Conservation (phyloP, 2,113 vertebrate species). For the Zosterops lateralis region DNA sequence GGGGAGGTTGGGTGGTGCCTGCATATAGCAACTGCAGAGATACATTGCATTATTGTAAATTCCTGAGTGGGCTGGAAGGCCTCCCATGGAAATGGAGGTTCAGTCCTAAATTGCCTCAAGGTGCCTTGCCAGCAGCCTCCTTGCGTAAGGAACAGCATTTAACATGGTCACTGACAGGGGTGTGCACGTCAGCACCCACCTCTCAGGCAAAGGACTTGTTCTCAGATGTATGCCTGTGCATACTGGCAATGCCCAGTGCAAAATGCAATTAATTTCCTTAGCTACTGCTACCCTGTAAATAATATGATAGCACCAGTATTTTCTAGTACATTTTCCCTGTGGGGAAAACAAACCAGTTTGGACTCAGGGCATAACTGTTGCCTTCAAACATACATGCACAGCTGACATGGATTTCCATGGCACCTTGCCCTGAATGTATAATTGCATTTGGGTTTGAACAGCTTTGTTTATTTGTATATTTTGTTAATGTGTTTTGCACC, state of each 20-base stretch:
- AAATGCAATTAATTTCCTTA: background rate
- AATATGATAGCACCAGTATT: background rate
- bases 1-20: background rate
- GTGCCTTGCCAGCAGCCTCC: background rate
- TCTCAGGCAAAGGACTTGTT: background rate
- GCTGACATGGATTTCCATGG: background rate
- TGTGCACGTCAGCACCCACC: background rate
- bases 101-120: background rate
- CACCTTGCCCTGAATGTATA: conserved; percentile 39
- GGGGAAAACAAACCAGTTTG: background rate
- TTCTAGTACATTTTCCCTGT: background rate
- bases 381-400: background rate
- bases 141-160: background rate
- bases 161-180: background rate
- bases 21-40: background rate
- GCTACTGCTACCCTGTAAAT: background rate
- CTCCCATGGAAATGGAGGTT: background rate
- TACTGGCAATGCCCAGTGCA: background rate
- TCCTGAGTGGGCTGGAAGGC: background rate
- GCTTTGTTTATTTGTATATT: conserved; percentile 59
- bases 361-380: background rate
- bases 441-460: conserved; percentile 45
- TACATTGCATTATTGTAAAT: background rate
- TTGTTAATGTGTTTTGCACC: conserved; percentile 54
- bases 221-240: background rate